Evolutionary conservation across 2,888 invertebrate species (phyloP), one percentile per base, ranked within the genome.

Genomic region (Thumatha senex): DNA sequence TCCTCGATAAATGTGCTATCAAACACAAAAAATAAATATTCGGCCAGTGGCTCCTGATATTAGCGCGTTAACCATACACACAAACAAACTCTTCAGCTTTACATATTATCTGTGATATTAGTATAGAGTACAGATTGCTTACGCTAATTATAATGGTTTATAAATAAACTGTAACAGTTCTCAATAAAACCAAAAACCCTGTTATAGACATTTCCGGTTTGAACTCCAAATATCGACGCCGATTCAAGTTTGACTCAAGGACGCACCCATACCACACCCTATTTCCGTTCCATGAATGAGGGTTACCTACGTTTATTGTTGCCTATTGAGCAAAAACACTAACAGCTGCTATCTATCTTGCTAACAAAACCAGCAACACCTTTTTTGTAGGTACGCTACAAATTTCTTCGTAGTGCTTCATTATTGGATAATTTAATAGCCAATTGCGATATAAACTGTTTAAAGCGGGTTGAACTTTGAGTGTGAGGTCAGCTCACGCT

Each of bases 181-280:
- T 18, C 18, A 11, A n/a, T 18, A 39, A 39, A 39, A 39, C n/a
- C n/a, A 39, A 39, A 18, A 18, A 69, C 64, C 58, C 38, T 45
- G 42, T 61, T 74, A 80, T 79, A 76, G 73, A 74, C 70, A 78
- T 78, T 80, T 89, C 85, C 86, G 85, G 82, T 81, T 67, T 67
- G 14, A 39, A 39, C 39, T 39, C 39, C 39, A 72, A 80, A 78
- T 81, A 64, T 67, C 77, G 7, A 31, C 18, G 11, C 31, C 31
- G 31, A 31, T 31, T 31, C 10, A 67, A 68, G 66, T 63, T 53
- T 24, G 57, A 63, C 75, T 83, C 86, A 87, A 88, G 87, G 87
- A 84, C 89, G 74, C 84, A 72, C 87, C 87, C 84, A 84, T 70
- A 80, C 83, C 84, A 79, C 84, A 81, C 89, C 89, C 86, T 70